A percentile compares a stretch with the other conserved stretches of the same genome.
These are phyloP conservation scores for Hepsetus odoe DNA, from an alignment of 2,113 vertebrate species.

Conservation along the genomic window DNA sequence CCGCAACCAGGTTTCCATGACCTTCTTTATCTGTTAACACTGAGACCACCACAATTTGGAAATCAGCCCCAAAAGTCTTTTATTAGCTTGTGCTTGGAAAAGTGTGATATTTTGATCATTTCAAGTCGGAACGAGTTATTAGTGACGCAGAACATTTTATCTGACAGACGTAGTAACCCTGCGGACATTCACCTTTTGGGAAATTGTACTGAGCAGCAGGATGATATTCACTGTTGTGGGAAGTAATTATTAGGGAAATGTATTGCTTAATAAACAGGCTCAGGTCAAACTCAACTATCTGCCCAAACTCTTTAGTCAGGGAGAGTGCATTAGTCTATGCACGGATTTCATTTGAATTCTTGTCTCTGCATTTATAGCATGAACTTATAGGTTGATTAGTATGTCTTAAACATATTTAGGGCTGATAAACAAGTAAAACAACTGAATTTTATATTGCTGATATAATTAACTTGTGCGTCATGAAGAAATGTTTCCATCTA, in stretches of 20 bases:
- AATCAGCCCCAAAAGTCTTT: constrained; percentile 31
- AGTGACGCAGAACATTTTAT: constrained; percentile 47
- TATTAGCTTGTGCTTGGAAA: constrained; percentile 45
- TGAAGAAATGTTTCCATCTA: no score
- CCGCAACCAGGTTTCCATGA: constrained; percentile 43
- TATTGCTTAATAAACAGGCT: constrained; percentile 31
- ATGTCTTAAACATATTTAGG: no score
- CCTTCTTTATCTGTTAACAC: background rate
- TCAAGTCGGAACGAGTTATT: constrained; percentile 25
- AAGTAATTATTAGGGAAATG: constrained; percentile 39
- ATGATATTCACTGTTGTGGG: constrained; percentile 28
- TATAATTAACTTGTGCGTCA: no score
- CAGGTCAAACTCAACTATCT: constrained; percentile 36
- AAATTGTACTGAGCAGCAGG: constrained; percentile 6
- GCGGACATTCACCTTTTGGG: constrained; percentile 50
- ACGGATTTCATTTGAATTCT: background rate
- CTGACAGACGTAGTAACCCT: constrained; percentile 33
- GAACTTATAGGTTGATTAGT: no score
- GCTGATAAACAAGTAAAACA: no score
- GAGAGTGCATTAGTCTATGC: background rate
- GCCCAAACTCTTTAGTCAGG: background rate
- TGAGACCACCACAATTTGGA: no score
- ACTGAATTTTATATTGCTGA: no score
- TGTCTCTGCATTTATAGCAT: no score
- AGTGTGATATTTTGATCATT: constrained; percentile 43